Evolutionary conservation across 2,888 invertebrate species (phyloP), one percentile per base, ranked within the genome.

Genomic region (Cosmia trapezina): DNA sequence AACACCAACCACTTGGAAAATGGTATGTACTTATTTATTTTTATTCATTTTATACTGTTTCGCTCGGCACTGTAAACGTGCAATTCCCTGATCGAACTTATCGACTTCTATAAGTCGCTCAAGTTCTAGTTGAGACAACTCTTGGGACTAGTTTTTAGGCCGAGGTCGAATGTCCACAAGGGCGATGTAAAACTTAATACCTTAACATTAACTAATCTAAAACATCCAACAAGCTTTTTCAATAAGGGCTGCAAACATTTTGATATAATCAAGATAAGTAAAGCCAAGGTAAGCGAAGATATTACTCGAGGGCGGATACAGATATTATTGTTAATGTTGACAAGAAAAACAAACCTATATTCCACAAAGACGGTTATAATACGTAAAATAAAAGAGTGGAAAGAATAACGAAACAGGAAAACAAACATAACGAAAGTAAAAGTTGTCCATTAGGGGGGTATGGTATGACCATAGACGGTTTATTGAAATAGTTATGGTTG

Each of bases 401-500:
- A 86, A 87, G 88, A 89, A 88, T 87, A 90, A 85, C 87, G 88
- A 91, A 91, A 89, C 87, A 90, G 88, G 89, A 90, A 90, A 92
- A 91, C 91, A 93, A 93, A 92, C 90, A 92, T 92, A 90, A 89
- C 87, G 91, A 94, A 94, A 94, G 94, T 90, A 93, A 94, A 94
- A 94, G 94, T 94, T 91, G 90, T 90, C 92, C 92, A 94, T 94
- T 93, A 93, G 89, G 88, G 84, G 90, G 90, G 89, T 86, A 86
- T 85, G 84, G 85, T 91, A 93, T 91, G 92, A 92, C 93, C 93
- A 92, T 93, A 93, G 94, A 93, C 92, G 90, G 93, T 95, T 94
- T 94, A 95, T 95, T 95, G 94, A 94, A 94, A 95, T 94, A 94
- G 94, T 94, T 93, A 94, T 91, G 91, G 91, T 90, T 82, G 88